Base-by-base conservation (phyloP, 2,888 invertebrate species). In the Ptychoptera albimana region DNA sequence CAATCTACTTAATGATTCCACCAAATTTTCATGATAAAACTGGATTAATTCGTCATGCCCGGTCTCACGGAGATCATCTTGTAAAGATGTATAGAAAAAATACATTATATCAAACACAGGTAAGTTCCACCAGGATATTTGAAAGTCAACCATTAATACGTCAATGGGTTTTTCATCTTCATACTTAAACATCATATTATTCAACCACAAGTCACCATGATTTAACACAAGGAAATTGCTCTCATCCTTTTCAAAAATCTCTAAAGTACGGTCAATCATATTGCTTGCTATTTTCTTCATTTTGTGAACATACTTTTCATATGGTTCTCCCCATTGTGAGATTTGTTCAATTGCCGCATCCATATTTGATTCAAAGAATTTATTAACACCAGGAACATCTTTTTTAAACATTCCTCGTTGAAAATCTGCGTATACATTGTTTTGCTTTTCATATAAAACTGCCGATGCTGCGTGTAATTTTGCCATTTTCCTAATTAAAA, bases 141-240 rank as follows among this genome's bases (percentile, higher is more conserved):
- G 47, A 30, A 49, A 48, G 41, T 50, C 50, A 40, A 50, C 48
- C 32, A 46, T 15, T 39, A 44, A 29, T 14, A 42, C 39, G 13
- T 48, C 46, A 10, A 36, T 13, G 8, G 42, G 32, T 40, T 35
- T 16, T 31, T 31, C 29, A 8, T 44, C 8, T 30, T 42, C 29
- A 15, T 62, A 61, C n/a, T 57, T 55, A 45, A 64, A 63, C 55
- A 66, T 55, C 54, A 65, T 60, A 50, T 66, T 66, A 45, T 63
- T 64, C 8, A 58, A 50, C 61, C 63, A 64, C 9, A 64, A 53
- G 52, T 66, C 66, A 8, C 66, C 66, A 48, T 66, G 66, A 49
- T 23, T 23, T 5, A 23, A 7, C 7, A 23, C 23, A 23, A 62
- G 62, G 37, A 66, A 50, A 13, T 64, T 62, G 48, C 61, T 59